Evolutionary conservation across 2,888 invertebrate genomes (phyloP), one percentile per base, ranked within the genome.

Genomic region (Ichneumoninae sp.): DNA sequence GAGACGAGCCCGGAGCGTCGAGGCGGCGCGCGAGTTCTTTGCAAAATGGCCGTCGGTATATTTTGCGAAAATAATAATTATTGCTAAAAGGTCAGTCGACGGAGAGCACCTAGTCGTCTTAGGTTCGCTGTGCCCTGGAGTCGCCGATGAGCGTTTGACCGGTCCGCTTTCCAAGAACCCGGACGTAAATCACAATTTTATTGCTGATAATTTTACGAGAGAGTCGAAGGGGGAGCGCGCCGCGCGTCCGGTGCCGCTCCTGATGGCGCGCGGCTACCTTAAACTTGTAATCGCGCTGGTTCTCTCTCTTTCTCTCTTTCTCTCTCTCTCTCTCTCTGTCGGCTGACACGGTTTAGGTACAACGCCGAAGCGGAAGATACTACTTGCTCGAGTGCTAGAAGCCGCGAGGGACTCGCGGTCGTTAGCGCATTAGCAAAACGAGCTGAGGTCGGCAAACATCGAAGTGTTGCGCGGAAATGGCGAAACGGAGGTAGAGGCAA

Each of bases 121-220:
- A 76, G 82, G 80, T 75, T 78, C 76, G 84, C 70, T 74, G 8
- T 68, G 68, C 77, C 74, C 47, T 66, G 77, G 83, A 80, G 83
- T 87, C 83, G 70, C 16, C 77, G 83, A 66, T 66, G 78, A 68
- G 76, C 86, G 87, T 90, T 90, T 87, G 88, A 89, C 87, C 88
- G 90, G 88, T 89, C 90, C 87, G 89, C 88, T 91, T 91, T 92
- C 93, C 90, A 85, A 88, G 93, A 92, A 92, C 88, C 57, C 84
- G 88, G 85, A 86, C 89, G 90, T 92, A 92, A 92, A 92, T 92
- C 92, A 92, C 85, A 89, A 90, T 92, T 92, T 92, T 92, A 92
- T 91, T 92, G 90, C 92, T 89, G 92, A 92, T 93, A 93, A 93
- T 92, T 92, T 92, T 92, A 93, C 91, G 92, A 93, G 91, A 92